Percentiles rank a stretch among this genome's conserved stretches.
phyloP scores from a whole-genome alignment of 2,113 vertebrate genomes.

The Phyllostomus hastatus region DNA sequence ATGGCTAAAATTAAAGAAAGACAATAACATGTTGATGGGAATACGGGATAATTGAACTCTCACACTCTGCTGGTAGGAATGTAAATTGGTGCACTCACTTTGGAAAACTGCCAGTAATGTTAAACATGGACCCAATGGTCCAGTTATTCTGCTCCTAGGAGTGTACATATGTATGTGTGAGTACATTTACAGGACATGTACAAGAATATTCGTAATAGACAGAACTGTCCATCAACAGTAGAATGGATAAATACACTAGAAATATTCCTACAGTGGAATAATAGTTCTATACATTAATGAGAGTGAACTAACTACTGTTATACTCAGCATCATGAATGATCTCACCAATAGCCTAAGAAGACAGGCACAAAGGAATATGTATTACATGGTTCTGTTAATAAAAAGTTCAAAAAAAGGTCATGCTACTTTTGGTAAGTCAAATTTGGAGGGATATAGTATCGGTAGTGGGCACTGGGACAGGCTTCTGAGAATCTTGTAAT shows the following conservation, averaged over 20 bases:
- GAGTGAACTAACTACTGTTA: background rate
- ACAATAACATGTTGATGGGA: background rate
- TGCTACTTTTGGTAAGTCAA: background rate
- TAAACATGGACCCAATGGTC: background rate
- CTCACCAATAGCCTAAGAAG: background rate
- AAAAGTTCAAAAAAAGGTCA: background rate
- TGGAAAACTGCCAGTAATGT: constrained; percentile 29
- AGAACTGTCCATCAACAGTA: background rate
- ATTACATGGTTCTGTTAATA: constrained; percentile 6
- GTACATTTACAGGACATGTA: background rate
- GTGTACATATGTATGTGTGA: background rate
- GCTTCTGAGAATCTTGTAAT: background rate
- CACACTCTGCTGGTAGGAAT: background rate
- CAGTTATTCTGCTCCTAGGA: background rate
- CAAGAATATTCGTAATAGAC: background rate
- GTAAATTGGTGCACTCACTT: background rate
- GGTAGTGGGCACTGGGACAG: background rate
- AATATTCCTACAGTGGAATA: background rate
- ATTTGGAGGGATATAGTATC: background rate
- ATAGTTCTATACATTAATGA: background rate
- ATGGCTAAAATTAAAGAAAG: constrained; percentile 18
- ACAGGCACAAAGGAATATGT: background rate
- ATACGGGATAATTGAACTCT: background rate
- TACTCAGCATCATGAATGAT: background rate
- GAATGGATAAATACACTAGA: background rate